Base-by-base conservation (phyloP, 2,888 invertebrate species). In the Diaprepes abbreviatus region DNA sequence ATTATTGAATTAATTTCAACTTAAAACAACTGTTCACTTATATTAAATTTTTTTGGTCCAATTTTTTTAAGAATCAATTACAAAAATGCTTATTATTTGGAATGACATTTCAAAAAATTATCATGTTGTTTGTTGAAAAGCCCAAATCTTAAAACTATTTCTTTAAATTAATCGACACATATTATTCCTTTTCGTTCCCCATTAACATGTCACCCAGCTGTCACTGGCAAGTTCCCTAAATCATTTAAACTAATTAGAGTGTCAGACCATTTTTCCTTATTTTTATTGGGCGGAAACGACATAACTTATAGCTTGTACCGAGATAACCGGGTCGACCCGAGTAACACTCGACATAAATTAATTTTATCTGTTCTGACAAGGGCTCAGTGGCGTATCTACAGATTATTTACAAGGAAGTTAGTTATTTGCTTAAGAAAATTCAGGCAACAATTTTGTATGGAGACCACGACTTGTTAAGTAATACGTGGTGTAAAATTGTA, bases 281-380 rank as follows among this genome's bases (percentile, higher is more conserved):
- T 64, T 70, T 70, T 59, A 70, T 70, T 70, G 54, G 58, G 63
- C 64, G 70, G 70, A 70, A 70, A 70, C 65, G 70, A 70, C 70
- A 65, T 70, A 70, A 70, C 59, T 70, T 70, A 70, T 65, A 60
- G 59, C 54, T 66, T 66, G 66, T 66, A 66, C 16, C 16, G 14
- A 65, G 65, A 65, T 65, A 65, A 65, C 57, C 12, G 28, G 58
- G 65, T 48, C 36, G 33, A 48, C 40, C 52, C 59, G 66, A 28
- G 54, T 65, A 60, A 65, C 70, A 70, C 58, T 38, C 40, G 43
- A 58, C 45, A 70, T 70, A 70, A 59, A 70, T 70, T 70, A 70
- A 70, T 65, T 70, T 70, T 63, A 63, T 63, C 63, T 35, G 36
- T 55, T 21, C 4, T 12, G 55, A 33, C 55, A 38, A 55, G 55